Base-by-base conservation (phyloP, 2,888 invertebrate species). In the Lydus trimaculatus region DNA sequence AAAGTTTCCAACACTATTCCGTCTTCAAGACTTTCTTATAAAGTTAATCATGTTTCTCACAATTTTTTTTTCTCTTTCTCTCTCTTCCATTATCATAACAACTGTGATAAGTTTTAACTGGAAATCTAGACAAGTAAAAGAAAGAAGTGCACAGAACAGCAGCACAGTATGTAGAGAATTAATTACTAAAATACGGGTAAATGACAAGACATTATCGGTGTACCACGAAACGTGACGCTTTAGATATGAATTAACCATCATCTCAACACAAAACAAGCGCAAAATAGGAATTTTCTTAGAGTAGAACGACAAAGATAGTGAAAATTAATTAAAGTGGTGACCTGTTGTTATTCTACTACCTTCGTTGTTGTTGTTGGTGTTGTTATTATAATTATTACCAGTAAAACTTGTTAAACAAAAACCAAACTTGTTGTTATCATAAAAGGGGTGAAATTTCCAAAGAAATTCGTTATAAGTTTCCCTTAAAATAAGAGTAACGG, bases 1-100 rank as follows among this genome's bases (percentile, higher is more conserved):
- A 81, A 73, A 43, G 81, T 71, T 73, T 82, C 82, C 15, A 80
- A 64, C 6, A 81, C 79, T 8, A 82, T 70, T 60, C 76, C 76
- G 56, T 74, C 68, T 74, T 81, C 81, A 0, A 77, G 75, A 70
- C 78, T 80, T 33, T 78, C 79, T 9, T 13, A n/a, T n/a, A n/a
- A n/a, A n/a, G n/a, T n/a, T n/a, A n/a, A n/a, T n/a, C n/a, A n/a
- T n/a, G n/a, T n/a, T n/a, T n/a, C n/a, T n/a, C n/a, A n/a, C n/a
- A n/a, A n/a, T n/a, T n/a, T n/a, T n/a, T n/a, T n/a, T n/a, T n/a
- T n/a, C n/a, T n/a, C n/a, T n/a, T n/a, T n/a, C n/a, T n/a, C n/a
- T n/a, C n/a, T n/a, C n/a, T n/a, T n/a, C n/a, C n/a, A n/a, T 28
- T 33, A 33, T 7, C 33, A 33, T 33, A 33, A 7, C 8, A 33